Conservation (phyloP, 2,113 vertebrate species). For the Lepus europaeus region DNA sequence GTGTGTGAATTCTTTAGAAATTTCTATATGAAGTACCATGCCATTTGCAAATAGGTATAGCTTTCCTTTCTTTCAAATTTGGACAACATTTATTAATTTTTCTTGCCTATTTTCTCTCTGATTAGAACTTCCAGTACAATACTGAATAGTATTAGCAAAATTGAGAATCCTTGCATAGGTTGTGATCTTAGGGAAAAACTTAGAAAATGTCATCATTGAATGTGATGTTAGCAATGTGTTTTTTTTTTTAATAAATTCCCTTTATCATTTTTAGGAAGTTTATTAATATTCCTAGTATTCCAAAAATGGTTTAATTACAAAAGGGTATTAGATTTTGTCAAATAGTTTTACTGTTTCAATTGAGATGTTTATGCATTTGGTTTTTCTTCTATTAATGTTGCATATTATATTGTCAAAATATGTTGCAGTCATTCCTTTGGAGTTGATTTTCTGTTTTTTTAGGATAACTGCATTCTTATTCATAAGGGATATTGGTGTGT, state of each 20-base stretch:
- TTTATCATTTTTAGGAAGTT: background rate
- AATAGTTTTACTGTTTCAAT: background rate
- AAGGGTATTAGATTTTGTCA: background rate
- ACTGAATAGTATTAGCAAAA: background rate
- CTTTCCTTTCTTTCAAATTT: background rate
- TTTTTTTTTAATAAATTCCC: background rate
- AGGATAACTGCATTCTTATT: background rate
- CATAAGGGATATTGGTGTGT: no score
- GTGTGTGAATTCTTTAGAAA: background rate
- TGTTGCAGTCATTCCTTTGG: background rate
- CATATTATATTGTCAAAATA: background rate
- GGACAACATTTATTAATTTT: background rate
- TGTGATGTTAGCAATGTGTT: background rate
- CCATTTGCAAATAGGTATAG: background rate
- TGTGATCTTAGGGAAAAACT: background rate
- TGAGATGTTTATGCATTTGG: background rate
- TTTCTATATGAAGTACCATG: background rate
- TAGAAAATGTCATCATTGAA: background rate
- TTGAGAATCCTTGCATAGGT: background rate
- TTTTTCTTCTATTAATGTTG: background rate
- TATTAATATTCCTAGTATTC: background rate
- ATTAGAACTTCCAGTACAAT: no score
- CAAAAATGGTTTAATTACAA: background rate
- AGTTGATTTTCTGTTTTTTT: background rate
- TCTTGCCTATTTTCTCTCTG: background rate